A percentile compares a stretch with the other conserved stretches of the same genome.
These are phyloP conservation scores for Phenganax subtilis DNA, from an alignment of 92 coral and sea anemone genomes.

Conservation along the genomic window DNA sequence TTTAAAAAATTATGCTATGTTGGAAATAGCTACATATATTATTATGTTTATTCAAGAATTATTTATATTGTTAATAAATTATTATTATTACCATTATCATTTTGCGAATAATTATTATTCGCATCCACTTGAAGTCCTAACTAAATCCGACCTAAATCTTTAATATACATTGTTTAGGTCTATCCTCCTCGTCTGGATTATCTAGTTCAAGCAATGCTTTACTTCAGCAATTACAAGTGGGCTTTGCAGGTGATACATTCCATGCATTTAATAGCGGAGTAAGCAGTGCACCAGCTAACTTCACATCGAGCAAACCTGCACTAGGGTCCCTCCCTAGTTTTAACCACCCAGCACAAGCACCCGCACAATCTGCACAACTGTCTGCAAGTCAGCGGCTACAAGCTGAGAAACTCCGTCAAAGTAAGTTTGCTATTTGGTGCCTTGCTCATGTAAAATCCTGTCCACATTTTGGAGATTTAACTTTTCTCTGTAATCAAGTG, in stretches of 20 bases:
- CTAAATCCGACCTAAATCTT: neutral
- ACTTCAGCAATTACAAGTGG: conserved; percentile 76
- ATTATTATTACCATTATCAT: no score
- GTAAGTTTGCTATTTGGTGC: conserved; percentile 32
- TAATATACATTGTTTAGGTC: conserved; percentile 45
- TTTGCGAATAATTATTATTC: no score
- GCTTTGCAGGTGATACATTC: conserved; percentile 6
- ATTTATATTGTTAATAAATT: no score
- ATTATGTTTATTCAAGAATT: no score
- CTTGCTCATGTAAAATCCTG: no score
- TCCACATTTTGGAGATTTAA: no score
- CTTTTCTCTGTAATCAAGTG: no score
- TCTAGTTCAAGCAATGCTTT: conserved; percentile 66
- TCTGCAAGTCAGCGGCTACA: conserved; percentile 56
- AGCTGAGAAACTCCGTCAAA: conserved; percentile 77
- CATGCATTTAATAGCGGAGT: conserved; percentile 9
- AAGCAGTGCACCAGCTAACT: conserved; percentile 45
- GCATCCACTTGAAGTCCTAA: no score
- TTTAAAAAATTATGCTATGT: no score
- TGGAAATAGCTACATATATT: no score
- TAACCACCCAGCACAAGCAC: conserved; percentile 7
- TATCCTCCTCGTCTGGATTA: conserved; percentile 67
- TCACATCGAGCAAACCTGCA: conserved; percentile 26
- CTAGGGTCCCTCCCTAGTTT: conserved; percentile 27
- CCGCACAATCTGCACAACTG: conserved; percentile 39